Base-by-base conservation (phyloP, 2,888 invertebrate species). In the Drosophila demipolita region DNA sequence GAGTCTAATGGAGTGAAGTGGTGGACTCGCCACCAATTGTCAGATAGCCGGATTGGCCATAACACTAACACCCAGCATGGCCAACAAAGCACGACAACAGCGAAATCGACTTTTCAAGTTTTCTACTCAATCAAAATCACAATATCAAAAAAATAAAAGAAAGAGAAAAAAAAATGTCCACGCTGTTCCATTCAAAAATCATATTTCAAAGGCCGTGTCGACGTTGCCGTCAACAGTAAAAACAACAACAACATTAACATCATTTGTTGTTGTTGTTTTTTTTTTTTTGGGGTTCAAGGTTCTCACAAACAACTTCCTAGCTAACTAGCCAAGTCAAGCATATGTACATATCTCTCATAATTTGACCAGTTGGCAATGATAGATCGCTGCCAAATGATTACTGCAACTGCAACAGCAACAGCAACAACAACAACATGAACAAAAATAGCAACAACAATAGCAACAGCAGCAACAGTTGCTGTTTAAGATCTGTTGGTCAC, bases 311-410 rank as follows among this genome's bases (percentile, higher is more conserved):
- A 80, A 84, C 84, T 84, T 84, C 84, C 79, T 77, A 77, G 64
- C 58, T 57, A 55, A 59, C 53, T 40, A 50, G 52, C 65, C 66
- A 48, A 53, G 32, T 64, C 66, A 29, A 50, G 29, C 29, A 33
- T 32, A 52, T 35, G 35, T 61, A 53, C 40, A 36, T 45, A 45
- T 71, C 45, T 52, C 50, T 42, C 50, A 60, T 62, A 6, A 26
- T 11, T 70, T 70, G 81, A 66, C 68, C 66, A 66, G 76, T 71
- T 81, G 88, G 84, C 88, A 85, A 85, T 85, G 84, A 85, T 84
- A 74, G 86, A 87, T 84, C 66, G 75, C 74, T 82, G 81, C 81
- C 81, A 83, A 83, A 78, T 83, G 82, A 82, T 83, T 83, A 63
- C 76, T 86, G 87, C 75, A 67, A 65, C 66, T 66, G 50, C 52